Percentiles rank a stretch among this genome's conserved stretches.
Evolutionary conservation across 2,797 vertebrate species (phyloP).

Genomic region (Microhierax caerulescens): DNA sequence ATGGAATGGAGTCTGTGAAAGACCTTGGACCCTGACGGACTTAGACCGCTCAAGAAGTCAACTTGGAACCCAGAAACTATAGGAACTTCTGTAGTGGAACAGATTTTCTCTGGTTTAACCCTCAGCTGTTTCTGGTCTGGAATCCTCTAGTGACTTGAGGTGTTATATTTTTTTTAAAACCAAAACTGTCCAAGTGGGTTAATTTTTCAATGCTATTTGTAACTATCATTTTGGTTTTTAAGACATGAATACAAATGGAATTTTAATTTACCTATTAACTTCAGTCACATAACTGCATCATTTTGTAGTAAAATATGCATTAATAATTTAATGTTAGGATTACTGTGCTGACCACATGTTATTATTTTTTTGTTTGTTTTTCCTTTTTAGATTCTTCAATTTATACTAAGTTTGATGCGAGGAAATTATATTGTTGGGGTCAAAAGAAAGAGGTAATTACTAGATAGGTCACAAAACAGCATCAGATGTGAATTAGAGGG

Average conservation of each 20-base stretch:
- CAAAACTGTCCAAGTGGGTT: not conserved
- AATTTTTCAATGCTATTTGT: not conserved
- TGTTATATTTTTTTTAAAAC: not conserved
- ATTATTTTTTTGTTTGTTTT: conserved; percentile 27
- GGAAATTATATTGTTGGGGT: conserved; percentile 66
- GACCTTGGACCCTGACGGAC: not conserved
- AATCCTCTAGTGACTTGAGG: not conserved
- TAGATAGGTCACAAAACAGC: not conserved
- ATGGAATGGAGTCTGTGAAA: not conserved
- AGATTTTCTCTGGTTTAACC: not conserved
- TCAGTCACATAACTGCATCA: not conserved
- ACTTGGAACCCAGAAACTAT: not conserved
- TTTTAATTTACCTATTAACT: not conserved
- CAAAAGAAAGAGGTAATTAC: conserved; percentile 73
- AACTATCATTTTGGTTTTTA: not conserved
- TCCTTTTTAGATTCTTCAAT: conserved; percentile 71
- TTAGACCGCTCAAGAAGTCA: not conserved
- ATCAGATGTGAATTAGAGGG: not conserved
- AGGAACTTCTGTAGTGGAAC: not conserved
- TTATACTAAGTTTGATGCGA: conserved; percentile 70
- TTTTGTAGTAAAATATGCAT: not conserved
- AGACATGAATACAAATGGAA: not conserved
- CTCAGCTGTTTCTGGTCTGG: conserved; percentile 45
- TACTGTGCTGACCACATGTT: not conserved
- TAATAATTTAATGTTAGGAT: not conserved